These are phyloP conservation scores for Parauchenoglanis punctatus DNA, from an alignment of 2,797 vertebrate genomes.

Conservation along the genomic window DNA sequence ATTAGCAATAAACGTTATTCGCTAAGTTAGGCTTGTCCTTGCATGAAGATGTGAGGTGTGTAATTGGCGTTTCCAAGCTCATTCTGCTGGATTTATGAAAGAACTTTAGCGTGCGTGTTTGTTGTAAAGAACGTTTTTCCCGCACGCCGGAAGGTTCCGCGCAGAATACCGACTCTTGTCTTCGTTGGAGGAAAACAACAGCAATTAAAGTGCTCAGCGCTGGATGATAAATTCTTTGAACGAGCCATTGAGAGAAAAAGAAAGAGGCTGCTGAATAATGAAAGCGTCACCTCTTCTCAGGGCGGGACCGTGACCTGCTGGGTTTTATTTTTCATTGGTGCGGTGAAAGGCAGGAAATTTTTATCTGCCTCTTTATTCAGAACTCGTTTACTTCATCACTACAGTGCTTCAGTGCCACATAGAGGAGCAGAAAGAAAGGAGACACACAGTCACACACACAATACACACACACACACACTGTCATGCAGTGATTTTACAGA, in stretches of 20 bases:
- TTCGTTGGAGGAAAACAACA: constrained; percentile 17
- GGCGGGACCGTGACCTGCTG: not conserved
- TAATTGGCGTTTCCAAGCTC: constrained; percentile 11
- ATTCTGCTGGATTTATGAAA: not conserved
- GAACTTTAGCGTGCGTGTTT: not conserved
- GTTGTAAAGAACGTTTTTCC: not conserved
- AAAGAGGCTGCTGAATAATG: constrained; percentile 28
- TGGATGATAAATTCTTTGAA: constrained; percentile 20
- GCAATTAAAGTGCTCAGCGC: constrained; percentile 34
- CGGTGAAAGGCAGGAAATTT: constrained; percentile 6
- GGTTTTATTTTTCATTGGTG: not conserved
- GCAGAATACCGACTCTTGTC: not conserved
- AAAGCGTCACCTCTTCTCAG: constrained; percentile 7
- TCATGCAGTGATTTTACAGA: constrained; percentile 30
- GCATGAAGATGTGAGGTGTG: constrained; percentile 22
- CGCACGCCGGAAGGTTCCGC: not conserved
- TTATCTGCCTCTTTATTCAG: constrained; percentile 40
- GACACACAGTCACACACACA: constrained; percentile 18
- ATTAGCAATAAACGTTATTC: constrained; percentile 19
- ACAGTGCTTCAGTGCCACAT: constrained; percentile 4
- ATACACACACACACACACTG: constrained; percentile 28
- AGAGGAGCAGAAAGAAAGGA: constrained; percentile 50
- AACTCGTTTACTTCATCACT: constrained; percentile 32
- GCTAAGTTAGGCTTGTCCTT: not conserved
- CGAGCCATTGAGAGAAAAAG: constrained; percentile 1